A percentile compares a stretch with the other conserved stretches of the same genome.
These are phyloP conservation scores for Zaprionus taronus DNA, from an alignment of 1,140 invertebrate genomes.

Conservation along the genomic window DNA sequence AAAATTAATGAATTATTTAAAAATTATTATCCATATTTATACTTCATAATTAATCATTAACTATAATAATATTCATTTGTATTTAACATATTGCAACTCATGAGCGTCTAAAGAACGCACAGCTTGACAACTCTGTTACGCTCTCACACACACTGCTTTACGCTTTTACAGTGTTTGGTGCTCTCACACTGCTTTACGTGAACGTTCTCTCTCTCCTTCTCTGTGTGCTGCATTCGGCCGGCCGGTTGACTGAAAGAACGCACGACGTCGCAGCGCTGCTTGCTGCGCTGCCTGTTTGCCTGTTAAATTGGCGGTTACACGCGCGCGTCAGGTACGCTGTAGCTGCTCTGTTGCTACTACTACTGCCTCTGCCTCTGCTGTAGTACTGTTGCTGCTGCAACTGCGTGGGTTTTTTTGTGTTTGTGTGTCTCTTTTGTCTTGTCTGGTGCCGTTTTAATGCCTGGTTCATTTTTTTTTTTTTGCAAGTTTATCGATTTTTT, in stretches of 20 bases:
- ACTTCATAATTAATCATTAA: too few relatives aligned
- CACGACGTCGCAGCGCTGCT: conserved; percentile 36
- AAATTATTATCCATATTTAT: too few relatives aligned
- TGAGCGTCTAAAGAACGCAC: too few relatives aligned
- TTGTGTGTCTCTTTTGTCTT: conserved; percentile 13
- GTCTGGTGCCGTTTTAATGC: conserved; percentile 17
- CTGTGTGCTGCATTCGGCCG: conserved; percentile 34
- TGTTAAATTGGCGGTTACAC: conserved; percentile 84
- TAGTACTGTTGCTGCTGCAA: conserved; percentile 37
- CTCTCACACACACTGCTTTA: neutral
- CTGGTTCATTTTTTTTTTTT: conserved; percentile 17
- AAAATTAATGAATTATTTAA: too few relatives aligned
- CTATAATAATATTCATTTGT: too few relatives aligned
- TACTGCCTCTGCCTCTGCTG: conserved; percentile 38
- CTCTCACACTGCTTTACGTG: neutral
- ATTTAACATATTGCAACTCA: too few relatives aligned
- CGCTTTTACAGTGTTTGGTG: neutral
- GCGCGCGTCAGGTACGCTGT: conserved; percentile 74
- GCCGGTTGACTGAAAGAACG: conserved; percentile 37
- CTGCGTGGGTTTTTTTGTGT: conserved; percentile 37
- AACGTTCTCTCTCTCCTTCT: conserved; percentile 14
- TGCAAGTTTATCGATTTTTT: conserved; percentile 70
- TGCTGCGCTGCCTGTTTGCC: conserved; percentile 73
- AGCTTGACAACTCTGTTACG: conserved; percentile 38
- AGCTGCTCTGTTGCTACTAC: conserved; percentile 24